Evolutionary conservation across 2,888 invertebrate species (phyloP), one percentile per base, ranked within the genome.

Genomic region (Nomada hirtipes): DNA sequence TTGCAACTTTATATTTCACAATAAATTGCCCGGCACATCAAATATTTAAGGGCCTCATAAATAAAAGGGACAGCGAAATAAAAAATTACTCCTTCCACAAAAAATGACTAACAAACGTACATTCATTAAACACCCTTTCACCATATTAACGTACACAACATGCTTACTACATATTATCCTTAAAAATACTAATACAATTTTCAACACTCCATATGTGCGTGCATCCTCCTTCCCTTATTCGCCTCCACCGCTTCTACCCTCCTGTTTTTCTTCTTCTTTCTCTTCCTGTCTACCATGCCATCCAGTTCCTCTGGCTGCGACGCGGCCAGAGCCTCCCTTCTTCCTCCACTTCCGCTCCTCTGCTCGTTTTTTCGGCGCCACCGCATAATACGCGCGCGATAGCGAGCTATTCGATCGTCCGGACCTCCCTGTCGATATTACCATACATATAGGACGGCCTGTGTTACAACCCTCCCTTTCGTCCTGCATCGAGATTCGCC

Each of bases 401-500:
- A 89, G 86, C 87, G 78, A 81, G 86, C 84, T 89, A 86, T 84
- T 86, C 91, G 88, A 89, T 86, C 81, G 82, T 81, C 50, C 81
- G 83, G 87, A 87, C 84, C 89, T 87, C 87, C 88, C 89, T 86
- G 89, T 90, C 91, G 91, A 90, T 91, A 91, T 91, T 91, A 90
- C 91, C 90, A 90, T 90, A 90, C 90, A 90, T 90, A 90, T 91
- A 90, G 90, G 88, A 79, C 88, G 82, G 83, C 86, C 70, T 60
- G 36, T 85, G 88, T 87, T 90, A 90, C 88, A 88, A 84, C 83
- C 85, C 86, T 67, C 82, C 79, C 80, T 77, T 79, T 26, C 63
- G 79, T 80, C 74, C 79, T 71, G 74, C 79, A 68, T 80, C 81
- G 81, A 82, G 82, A 88, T 82, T 84, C 88, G 82, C 82, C 75